Percentiles rank a stretch among this genome's conserved stretches.
phyloP scores from a whole-genome alignment of 2,113 vertebrate species.

The Syrrhaptes paradoxus region DNA sequence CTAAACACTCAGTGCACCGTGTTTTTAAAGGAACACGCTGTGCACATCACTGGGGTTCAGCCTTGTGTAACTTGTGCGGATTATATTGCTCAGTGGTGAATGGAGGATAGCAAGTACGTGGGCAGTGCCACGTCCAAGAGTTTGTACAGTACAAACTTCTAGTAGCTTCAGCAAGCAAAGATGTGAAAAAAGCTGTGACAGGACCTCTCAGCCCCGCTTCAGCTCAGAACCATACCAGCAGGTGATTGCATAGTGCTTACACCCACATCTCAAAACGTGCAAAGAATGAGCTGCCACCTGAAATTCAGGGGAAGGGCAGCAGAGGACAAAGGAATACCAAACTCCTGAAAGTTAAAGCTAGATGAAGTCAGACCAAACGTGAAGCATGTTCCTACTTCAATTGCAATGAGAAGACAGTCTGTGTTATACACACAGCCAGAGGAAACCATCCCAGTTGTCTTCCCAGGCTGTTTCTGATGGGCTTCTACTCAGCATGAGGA shows the following conservation, averaged over 20 bases:
- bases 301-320: neutral
- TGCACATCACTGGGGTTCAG: neutral
- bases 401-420: neutral
- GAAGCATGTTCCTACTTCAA: neutral
- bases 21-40: neutral
- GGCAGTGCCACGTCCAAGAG: neutral
- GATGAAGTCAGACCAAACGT: neutral
- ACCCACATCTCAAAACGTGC: neutral
- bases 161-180: neutral
- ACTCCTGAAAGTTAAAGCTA: neutral
- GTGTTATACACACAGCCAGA: neutral
- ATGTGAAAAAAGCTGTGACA: neutral
- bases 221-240: neutral
- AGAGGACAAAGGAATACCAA: neutral
- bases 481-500: neutral
- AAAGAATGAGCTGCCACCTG: neutral
- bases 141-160: too few relatives aligned
- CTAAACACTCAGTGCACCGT: neutral
- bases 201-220: rapidly evolving
- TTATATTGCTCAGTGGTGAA: neutral
- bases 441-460: neutral
- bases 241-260: neutral
- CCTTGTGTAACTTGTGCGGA: neutral
- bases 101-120: neutral
- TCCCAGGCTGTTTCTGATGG: neutral